Evolutionary conservation across 2,888 invertebrate genomes (phyloP), one percentile per base, ranked within the genome.

Genomic region (Sphaerophoria rueppellii): DNA sequence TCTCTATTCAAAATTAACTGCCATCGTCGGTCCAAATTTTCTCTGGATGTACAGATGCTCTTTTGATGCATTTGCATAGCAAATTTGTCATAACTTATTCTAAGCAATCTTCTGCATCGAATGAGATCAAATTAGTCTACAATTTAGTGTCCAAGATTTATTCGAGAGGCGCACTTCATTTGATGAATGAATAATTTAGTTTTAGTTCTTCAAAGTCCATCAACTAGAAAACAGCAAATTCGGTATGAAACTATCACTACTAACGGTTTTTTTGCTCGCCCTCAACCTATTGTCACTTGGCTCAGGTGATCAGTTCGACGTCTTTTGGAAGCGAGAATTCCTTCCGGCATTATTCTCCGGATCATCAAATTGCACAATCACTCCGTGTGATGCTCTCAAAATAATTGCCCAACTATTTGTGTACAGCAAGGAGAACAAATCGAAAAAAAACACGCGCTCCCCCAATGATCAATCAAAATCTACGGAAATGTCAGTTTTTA

Each of bases 331-430:
- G 65, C 85, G 88, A 32, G 88, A 89, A 55, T 65, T 91, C 37
- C 35, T 89, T 57, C 90, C 91, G 0, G 74, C 88, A 14, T 85
- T 90, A 40, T 76, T 88, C 12, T 72, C 89, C 0, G 82, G 88
- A 57, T 70, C 88, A 0, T 88, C 89, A 1, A 89, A 90, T 81
- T 93, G 93, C 87, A 90, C 92, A n/a, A 89, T 93, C 24, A 92
- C 91, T 71, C 91, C 93, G 0, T 93, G 93, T 75, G 92, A 93
- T 67, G 92, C 92, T 0, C 82, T 93, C 46, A 90, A 91, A 79
- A 90, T 92, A 3, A 89, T 91, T 6, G 90, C 90, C 1, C 90
- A 91, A 81, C 87, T 91, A 57, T 87, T 91, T 78, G 73, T 90
- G 75, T 86, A 90, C 14, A 86, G 88, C 34, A 90, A 89, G 57